Evolutionary conservation across 2,113 vertebrate genomes (phyloP), one percentile per base, ranked within the genome.

Genomic region (Colistium nudipinnis): DNA sequence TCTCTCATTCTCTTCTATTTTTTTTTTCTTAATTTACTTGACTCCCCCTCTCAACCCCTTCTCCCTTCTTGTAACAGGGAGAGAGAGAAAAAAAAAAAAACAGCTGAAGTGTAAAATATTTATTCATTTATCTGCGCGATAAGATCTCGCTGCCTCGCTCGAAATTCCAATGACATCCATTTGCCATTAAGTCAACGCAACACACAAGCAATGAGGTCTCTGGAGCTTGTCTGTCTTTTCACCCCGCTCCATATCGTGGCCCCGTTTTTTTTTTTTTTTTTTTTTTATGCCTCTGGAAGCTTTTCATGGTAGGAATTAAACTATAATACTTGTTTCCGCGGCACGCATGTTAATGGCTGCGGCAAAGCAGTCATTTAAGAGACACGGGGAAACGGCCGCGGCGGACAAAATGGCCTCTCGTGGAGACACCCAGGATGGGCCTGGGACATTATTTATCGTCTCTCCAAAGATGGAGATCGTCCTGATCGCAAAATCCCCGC

Each of bases 121-220:
- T 88, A 93, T 93, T 92, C 90, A 92, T 91, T 93, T 92, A 93
- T 92, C 90, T 91, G 79, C 19, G 35, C 49, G 90, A 92, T 91
- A 93, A 91, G 88, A 89, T 90, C 90, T 87, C 90, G 90, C 91
- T 91, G 89, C 86, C 87, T 91, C 70, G 84, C 86, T 87, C 45
- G 43, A 91, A 92, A 90, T 88, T 86, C 88, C 86, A 90, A 91
- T 90, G 88, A 90, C 90, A 89, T 88, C 91, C 82, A 87, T 90
- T 89, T 89, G 85, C 88, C 87, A 88, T 90, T 91, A 92, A 92
- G 90, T 90, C 82, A 80, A 83, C 44, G 87, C 77, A 77, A 87
- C 83, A 72, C 85, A 81, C 88, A 82, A 81, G 83, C 86, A 85
- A 81, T 70, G 74, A 74, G 80, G 73, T 81, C 85, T 88, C 80